phyloP scores from a whole-genome alignment of 2,113 vertebrate genomes.

The Tiliqua scincoides region DNA sequence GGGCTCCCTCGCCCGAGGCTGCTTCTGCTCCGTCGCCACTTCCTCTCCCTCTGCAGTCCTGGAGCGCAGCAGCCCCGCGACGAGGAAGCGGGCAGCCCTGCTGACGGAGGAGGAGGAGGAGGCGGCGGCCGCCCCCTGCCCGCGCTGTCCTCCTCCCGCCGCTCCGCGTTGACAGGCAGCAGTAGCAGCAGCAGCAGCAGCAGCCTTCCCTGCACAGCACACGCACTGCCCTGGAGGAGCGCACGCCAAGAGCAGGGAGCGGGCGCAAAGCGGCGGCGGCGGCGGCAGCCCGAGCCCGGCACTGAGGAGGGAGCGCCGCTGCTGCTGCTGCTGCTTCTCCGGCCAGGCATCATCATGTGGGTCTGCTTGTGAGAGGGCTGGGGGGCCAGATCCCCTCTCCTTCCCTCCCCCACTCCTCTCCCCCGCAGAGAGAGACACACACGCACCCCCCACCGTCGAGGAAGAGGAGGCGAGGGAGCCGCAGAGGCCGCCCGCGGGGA shows the following conservation, averaged over 20 bases:
- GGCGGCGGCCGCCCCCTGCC: background rate
- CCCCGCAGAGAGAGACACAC: too few species aligned
- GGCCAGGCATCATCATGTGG: slow-evolving; percentile 35
- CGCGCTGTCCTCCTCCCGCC: background rate
- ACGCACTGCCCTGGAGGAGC: background rate
- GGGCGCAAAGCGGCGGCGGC: background rate
- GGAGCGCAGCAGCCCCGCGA: background rate
- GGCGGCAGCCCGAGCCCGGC: background rate
- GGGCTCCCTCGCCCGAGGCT: background rate
- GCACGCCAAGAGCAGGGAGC: background rate
- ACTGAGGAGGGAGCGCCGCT: background rate
- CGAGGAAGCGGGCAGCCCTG: background rate
- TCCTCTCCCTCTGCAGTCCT: background rate
- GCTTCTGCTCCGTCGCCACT: background rate
- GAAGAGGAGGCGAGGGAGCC: background rate
- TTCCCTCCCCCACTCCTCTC: background rate
- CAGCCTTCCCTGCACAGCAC: background rate
- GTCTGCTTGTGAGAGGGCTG: slow-evolving; percentile 15
- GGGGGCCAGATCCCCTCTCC: background rate
- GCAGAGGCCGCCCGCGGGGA: slow-evolving; percentile 49
- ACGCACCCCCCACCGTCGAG: background rate
- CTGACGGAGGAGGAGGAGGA: background rate
- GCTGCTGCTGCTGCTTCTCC: too few species aligned
- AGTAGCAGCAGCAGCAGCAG: slow-evolving; percentile 30
- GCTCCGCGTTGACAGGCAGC: slow-evolving; percentile 34